Conservation (phyloP, 1,140 invertebrate genomes). For the Brachystomella parvula region DNA sequence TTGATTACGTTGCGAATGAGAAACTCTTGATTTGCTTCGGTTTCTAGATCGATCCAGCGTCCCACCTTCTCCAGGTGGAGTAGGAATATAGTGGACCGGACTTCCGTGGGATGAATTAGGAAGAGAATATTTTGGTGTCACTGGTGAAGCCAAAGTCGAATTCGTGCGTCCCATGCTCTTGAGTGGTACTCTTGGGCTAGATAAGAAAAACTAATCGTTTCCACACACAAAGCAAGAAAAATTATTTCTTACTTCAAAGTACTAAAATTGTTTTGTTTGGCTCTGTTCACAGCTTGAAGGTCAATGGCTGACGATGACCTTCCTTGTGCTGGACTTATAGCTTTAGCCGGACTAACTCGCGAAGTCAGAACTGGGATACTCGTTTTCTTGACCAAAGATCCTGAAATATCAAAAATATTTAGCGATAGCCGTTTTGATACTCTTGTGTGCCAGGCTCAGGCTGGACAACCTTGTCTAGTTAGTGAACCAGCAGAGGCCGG, state of each 20-base stretch:
- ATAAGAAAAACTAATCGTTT: slow-evolving; percentile 4
- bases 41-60: slow-evolving; percentile 30
- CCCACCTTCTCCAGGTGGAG: background rate
- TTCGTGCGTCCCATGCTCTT: slow-evolving; percentile 34
- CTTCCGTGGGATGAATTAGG: slow-evolving; percentile 15
- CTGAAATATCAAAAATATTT: slow-evolving; percentile 13
- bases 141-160: slow-evolving; percentile 24
- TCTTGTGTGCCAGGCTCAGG: background rate
- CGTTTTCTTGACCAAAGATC: slow-evolving; percentile 27
- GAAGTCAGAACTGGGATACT: slow-evolving; percentile 34
- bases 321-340: slow-evolving; percentile 19
- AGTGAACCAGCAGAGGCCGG: slow-evolving; percentile 13
- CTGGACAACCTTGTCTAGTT: slow-evolving; percentile 29
- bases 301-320: slow-evolving; percentile 35
- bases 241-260: slow-evolving; percentile 26
- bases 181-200: slow-evolving; percentile 25
- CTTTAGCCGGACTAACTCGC: slow-evolving; percentile 27
- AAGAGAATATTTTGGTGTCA: slow-evolving; percentile 1
- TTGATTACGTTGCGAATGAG: slow-evolving; percentile 36
- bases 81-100: background rate
- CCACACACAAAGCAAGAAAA: background rate
- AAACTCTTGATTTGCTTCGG: slow-evolving; percentile 28
- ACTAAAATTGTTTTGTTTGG: slow-evolving; percentile 35
- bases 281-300: slow-evolving; percentile 36
- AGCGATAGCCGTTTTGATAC: background rate